Evolutionary conservation across 2,888 invertebrate genomes (phyloP).

Genomic region (Chrysolina oricalcia): DNA sequence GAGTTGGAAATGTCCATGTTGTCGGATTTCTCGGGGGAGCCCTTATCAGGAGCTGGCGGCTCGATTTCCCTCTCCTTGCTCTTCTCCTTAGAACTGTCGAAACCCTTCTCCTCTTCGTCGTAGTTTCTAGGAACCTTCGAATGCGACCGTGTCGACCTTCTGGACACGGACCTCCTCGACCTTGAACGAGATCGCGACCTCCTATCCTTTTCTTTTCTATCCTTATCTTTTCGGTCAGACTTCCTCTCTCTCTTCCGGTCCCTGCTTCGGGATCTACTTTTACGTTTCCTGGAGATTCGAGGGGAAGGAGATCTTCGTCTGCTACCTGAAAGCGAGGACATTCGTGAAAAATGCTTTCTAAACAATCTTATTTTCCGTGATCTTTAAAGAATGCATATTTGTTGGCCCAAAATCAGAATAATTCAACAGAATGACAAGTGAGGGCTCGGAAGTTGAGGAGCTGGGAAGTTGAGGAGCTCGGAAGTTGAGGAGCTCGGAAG

Average conservation of each 20-base stretch:
- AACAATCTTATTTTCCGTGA: no score
- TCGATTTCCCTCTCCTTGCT: conserved; percentile 55
- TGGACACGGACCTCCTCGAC: conserved; percentile 53
- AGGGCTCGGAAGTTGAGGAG: no score
- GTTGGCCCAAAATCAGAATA: no score
- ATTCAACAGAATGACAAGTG: no score
- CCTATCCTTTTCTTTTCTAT: conserved; percentile 60
- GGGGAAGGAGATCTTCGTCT: conserved; percentile 71
- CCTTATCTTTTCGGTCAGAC: conserved; percentile 63
- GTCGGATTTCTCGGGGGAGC: conserved; percentile 76
- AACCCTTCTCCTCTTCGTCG: conserved; percentile 74
- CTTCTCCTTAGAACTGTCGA: conserved; percentile 69
- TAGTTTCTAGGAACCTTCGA: conserved; percentile 73
- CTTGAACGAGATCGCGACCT: conserved; percentile 59
- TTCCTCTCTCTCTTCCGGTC: conserved; percentile 62
- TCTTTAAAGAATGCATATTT: no score
- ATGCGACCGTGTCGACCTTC: conserved; percentile 61
- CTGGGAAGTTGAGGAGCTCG: no score
- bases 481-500: no score
- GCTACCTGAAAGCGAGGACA: conserved; percentile 40
- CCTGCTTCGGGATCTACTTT: conserved; percentile 69
- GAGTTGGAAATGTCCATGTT: conserved; percentile 89
- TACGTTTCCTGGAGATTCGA: conserved; percentile 61
- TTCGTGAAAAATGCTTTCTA: no score
- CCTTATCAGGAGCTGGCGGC: conserved; percentile 71